Conservation (phyloP, 2,113 vertebrate genomes). For the Procapra przewalskii region DNA sequence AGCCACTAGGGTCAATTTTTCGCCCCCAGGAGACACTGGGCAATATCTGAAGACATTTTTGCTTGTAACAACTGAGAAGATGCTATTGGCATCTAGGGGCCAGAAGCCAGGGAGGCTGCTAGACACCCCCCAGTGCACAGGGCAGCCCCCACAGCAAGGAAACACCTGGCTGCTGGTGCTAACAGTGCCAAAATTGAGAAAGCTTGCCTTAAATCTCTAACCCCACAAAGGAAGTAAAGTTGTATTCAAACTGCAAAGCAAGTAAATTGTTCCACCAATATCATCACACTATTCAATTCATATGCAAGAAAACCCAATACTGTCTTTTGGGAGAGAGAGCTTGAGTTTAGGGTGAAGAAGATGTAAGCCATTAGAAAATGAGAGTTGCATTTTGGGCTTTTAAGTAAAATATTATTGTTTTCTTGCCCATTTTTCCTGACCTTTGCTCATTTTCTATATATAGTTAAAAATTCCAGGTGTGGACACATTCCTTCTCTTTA, state of each 20-base stretch:
- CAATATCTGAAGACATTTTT: background rate
- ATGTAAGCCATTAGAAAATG: background rate
- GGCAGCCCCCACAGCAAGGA: background rate
- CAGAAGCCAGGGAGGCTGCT: background rate
- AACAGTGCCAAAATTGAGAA: background rate
- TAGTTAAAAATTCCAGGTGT: background rate
- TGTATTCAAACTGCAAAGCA: background rate
- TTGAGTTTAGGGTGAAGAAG: background rate
- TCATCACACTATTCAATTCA: background rate
- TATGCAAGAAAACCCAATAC: background rate
- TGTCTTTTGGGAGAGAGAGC: background rate
- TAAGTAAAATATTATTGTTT: constrained; percentile 1
- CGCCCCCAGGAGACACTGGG: background rate
- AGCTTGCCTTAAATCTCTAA: background rate
- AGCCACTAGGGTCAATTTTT: background rate
- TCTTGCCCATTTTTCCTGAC: background rate
- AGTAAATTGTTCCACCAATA: background rate
- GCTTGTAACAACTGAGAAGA: background rate
- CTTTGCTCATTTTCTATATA: background rate
- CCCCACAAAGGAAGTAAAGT: background rate
- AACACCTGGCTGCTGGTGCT: background rate
- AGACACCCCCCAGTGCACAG: background rate
- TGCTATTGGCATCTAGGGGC: background rate
- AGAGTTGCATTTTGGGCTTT: background rate
- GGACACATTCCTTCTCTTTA: background rate